Base-by-base conservation (phyloP, 2,113 vertebrate genomes). In the Hydrolagus affinis region DNA sequence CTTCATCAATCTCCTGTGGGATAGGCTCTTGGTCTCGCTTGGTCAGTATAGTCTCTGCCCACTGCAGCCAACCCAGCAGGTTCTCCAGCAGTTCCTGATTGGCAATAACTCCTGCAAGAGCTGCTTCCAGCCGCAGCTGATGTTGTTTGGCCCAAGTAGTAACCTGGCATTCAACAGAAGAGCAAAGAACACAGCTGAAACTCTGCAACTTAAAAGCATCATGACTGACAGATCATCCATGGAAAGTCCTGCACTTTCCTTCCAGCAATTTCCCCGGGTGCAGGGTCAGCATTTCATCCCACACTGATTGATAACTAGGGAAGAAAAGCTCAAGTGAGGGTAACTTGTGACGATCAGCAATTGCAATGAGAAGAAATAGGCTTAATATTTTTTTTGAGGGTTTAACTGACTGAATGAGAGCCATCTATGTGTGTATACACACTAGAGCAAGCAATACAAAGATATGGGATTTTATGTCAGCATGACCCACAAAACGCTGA, bases 121-220 rank as follows among this genome's bases (percentile, higher is more conserved):
- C 97, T 19, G 91, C 89, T n/a, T 93, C 92, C 87, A 99, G 88
- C 83, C 97, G 91, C 91, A 98, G 96, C 60, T 98, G 96, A 91
- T 98, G 97, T 87, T 99, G 97, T 87, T 96, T 94, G 3, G 95
- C 95, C 97, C 97, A 99, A 1, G 96, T 96, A 87, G 96, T 94
- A 14, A 99, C 98, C 98, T 99, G 88, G 72, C 30, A 72, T 57
- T 25, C 8, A 44, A 72, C 87, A 66, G 9, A 56, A 89, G 70
- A 89, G 21, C 60, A 83, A 83, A 83, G 32, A 10, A 23, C 32
- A 19, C 9, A 57, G 11, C 28, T 28, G 9, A 19, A 28, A 30
- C 25, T 19, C 60, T 83, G 0, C 8, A 68, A 23, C n/a, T 66
- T 66, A 25, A 23, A 60, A 62, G n/a, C 8, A 59, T 44, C 44